Evolutionary conservation across 2,888 invertebrate species (phyloP), one percentile per base, ranked within the genome.

Genomic region (Labia minor): DNA sequence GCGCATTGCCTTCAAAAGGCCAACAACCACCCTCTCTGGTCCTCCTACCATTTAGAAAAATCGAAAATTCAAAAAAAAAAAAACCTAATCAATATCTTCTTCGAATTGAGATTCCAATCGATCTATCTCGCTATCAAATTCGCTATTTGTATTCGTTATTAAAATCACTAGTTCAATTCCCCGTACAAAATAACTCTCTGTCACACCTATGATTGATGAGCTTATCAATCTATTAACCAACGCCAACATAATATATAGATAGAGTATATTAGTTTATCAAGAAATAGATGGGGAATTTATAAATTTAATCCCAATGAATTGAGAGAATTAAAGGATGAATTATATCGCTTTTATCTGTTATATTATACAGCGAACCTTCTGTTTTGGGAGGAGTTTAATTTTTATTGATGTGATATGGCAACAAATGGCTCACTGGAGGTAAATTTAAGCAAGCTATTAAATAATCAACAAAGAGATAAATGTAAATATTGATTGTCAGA

Each of bases 201-300:
- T 8, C 49, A 49, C n/a, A 14, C 14, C 3, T 49, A 49, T 49
- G 49, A 49, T 49, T 49, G 49, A 49, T 49, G 49, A 49, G 49
- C 49, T 49, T 49, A 49, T 49, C 49, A 49, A 49, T 49, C 49
- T 49, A 49, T 49, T 49, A 49, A 49, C 49, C 14, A n/a, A 49
- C 14, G 49, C 49, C 49, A 49, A 49, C 14, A 49, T 49, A 3
- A 49, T 49, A 49, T 49, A 49, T 4, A 49, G 26, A 26, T 26
- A 26, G 49, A 49, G 49, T 10, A n/a, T 49, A 49, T 49, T 49
- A 49, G 49, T 49, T 49, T 16, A 49, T 49, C 49, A 49, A 49
- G 49, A 49, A 49, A 49, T 49, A 49, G 49, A 49, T 11, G 14
- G 14, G 16, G 14, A 4, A 16, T 49, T 49, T 49, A 49, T 49